phyloP scores from a whole-genome alignment of 2,113 vertebrate species.

The Triplophysa dalaica region DNA sequence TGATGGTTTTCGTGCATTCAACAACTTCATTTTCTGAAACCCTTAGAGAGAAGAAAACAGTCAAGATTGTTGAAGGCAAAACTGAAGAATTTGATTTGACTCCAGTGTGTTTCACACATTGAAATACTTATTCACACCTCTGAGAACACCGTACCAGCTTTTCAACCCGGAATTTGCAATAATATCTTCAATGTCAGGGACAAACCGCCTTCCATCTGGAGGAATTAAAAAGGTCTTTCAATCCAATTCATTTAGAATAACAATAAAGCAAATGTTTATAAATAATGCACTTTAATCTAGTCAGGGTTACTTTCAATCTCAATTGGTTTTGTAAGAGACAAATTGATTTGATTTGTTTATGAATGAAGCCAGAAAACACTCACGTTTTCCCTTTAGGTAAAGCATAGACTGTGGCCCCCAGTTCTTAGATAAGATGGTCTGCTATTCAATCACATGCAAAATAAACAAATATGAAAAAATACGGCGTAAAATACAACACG shows the following conservation, averaged over 20 bases:
- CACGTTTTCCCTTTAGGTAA: slow-evolving; percentile 78
- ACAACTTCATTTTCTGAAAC: slow-evolving; percentile 58
- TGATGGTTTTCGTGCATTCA: slow-evolving; percentile 50
- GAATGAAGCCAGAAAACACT: slow-evolving; percentile 48
- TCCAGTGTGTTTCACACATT: not conserved
- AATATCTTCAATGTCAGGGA: slow-evolving; percentile 56
- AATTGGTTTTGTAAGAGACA: not conserved
- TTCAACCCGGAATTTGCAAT: slow-evolving; percentile 59
- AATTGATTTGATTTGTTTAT: slow-evolving; percentile 10
- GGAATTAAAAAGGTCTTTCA: too few species aligned
- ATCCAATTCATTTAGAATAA: not conserved
- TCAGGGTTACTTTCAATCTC: not conserved
- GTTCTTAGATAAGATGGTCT: slow-evolving; percentile 60
- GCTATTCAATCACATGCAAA: slow-evolving; percentile 46
- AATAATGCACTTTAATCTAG: not conserved
- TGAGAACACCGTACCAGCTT: slow-evolving; percentile 60
- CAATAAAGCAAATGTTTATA: not conserved
- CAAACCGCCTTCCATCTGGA: slow-evolving; percentile 72
- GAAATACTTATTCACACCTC: slow-evolving; percentile 58
- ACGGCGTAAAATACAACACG: not conserved
- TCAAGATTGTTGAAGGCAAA: not conserved
- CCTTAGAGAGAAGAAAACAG: slow-evolving; percentile 46
- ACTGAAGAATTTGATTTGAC: not conserved
- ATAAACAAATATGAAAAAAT: not conserved
- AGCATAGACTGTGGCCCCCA: slow-evolving; percentile 80